A percentile compares a stretch with the other conserved stretches of the same genome.
These are phyloP conservation scores for Micromys minutus DNA, from an alignment of 2,113 vertebrate species.

Conservation along the genomic window DNA sequence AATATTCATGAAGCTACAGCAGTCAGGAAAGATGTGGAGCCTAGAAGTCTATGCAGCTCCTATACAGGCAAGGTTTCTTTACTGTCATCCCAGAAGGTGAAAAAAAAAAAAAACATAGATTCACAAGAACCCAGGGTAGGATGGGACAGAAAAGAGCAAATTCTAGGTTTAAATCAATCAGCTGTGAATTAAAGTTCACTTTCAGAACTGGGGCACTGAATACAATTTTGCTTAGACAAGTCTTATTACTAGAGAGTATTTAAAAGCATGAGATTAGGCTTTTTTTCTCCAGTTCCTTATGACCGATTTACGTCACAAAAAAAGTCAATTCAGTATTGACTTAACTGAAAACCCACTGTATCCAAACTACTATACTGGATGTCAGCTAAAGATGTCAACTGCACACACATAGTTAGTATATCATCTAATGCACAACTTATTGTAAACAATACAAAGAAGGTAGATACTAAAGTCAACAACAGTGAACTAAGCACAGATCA, in stretches of 20 bases:
- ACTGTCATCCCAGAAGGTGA: neutral
- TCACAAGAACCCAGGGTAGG: neutral
- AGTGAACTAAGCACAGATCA: neutral
- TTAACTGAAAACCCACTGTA: neutral
- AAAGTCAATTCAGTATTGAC: conserved; percentile 10
- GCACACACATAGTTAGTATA: neutral
- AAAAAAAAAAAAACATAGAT: neutral
- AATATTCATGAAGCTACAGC: neutral
- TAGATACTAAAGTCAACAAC: neutral
- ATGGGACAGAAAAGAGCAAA: neutral
- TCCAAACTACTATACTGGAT: neutral
- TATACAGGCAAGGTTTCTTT: neutral
- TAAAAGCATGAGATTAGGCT: neutral
- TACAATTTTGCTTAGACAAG: neutral
- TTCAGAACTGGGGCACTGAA: neutral
- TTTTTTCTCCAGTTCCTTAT: neutral
- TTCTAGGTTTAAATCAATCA: neutral
- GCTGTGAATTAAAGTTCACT: neutral
- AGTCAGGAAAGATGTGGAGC: neutral
- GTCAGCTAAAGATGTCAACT: neutral
- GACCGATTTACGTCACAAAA: neutral
- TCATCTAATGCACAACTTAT: neutral
- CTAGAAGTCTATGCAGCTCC: neutral
- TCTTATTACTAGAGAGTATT: conserved; percentile 5
- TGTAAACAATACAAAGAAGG: neutral